Evolutionary conservation across 2,888 invertebrate species (phyloP), one percentile per base, ranked within the genome.

Genomic region (Carpatolechia fugitivella): DNA sequence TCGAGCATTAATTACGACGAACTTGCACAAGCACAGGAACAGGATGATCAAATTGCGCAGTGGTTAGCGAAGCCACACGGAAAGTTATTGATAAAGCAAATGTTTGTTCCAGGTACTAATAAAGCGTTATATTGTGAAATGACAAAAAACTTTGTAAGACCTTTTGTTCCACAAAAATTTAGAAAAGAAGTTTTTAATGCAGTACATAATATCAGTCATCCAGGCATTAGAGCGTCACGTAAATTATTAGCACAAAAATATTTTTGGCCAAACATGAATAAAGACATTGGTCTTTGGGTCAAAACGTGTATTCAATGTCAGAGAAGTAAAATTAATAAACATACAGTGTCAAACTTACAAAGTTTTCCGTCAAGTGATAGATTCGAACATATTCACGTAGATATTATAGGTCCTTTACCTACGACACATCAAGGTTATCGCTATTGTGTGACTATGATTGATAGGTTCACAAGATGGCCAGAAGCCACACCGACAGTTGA

Each of bases 401-500:
- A n/a, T n/a, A n/a, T n/a, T n/a, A n/a, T n/a, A n/a, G n/a, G n/a
- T n/a, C n/a, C n/a, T n/a, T 29, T 2, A n/a, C 20, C 5, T 46
- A 24, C 13, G 24, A 38, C 30, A 29, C 38, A 38, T 16, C 38
- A n/a, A 38, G 14, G 38, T 51, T 8, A 51, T 38, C n/a, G 35
- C 16, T 8, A 18, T 49, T 35, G 35, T 29, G 38, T 20, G 44
- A 6, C 38, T 24, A 14, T 31, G 31, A 3, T 5, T 30, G 52
- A 31, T 18, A n/a, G n/a, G n/a, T n/a, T n/a, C n/a, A n/a, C n/a
- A n/a, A n/a, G n/a, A n/a, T n/a, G n/a, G n/a, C n/a, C 52, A 16
- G 41, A 40, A n/a, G 52, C 52, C 11, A 11, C 10, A 7, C 52
- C 52, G 3, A 30, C 41, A 5, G 5, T 1, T 0, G 70, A 80